Evolutionary conservation across 2,888 invertebrate genomes (phyloP).

Genomic region (Acholoe squamosa): DNA sequence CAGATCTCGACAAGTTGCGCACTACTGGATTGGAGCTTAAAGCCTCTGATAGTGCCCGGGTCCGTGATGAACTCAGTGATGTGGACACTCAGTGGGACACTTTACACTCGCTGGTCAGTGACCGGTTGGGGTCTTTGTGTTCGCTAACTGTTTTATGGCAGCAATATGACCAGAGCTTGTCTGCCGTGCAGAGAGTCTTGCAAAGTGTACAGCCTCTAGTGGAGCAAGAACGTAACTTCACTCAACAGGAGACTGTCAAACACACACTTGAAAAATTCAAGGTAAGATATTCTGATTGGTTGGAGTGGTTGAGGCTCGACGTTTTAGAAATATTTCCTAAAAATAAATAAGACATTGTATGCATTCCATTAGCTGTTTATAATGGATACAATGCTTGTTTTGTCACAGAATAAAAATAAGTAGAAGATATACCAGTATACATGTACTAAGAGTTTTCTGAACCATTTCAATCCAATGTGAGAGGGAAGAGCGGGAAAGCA

Average conservation of each 20-base stretch:
- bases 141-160: constrained; percentile 76
- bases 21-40: constrained; percentile 88
- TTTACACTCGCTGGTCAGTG: constrained; percentile 74
- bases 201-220: constrained; percentile 75
- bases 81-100: constrained; percentile 78
- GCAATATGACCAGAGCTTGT: constrained; percentile 78
- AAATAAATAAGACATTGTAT: too few relatives aligned
- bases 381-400: too few relatives aligned
- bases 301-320: too few relatives aligned
- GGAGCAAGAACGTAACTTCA: constrained; percentile 74
- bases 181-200: constrained; percentile 74
- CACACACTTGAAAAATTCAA: constrained; percentile 79
- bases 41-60: constrained; percentile 75
- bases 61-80: constrained; percentile 75
- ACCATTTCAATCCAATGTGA: too few relatives aligned
- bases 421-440: too few relatives aligned
- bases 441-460: too few relatives aligned
- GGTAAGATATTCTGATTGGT: constrained; percentile 70
- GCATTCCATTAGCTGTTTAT: too few relatives aligned
- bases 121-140: constrained; percentile 62
- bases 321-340: too few relatives aligned
- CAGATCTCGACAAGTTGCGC: constrained; percentile 88
- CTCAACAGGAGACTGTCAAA: constrained; percentile 76
- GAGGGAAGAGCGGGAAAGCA: too few relatives aligned
- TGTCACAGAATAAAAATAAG: too few relatives aligned